Base-by-base conservation (phyloP, 2,797 vertebrate species). In the Galago senegalensis region DNA sequence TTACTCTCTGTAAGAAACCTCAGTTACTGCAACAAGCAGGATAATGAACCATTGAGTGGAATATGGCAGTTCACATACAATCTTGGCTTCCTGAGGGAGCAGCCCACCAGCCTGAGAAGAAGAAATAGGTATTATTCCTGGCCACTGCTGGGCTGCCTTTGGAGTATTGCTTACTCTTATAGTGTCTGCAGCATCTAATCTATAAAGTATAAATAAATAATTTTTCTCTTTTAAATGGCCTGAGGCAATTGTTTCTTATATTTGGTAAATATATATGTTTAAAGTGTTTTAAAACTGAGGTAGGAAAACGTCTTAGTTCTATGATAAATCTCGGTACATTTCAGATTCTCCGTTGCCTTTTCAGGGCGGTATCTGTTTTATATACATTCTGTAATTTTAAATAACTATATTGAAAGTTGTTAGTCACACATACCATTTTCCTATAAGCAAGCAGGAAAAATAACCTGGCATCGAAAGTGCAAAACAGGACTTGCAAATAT, bases 251-350 rank as follows among this genome's bases (percentile, higher is more conserved):
- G 23, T 84, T 87, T 94, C 34, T 85, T 67, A 61, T 12, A 86
- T 80, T 91, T 89, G 53, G 53, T n/a, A 83, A 79, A 25, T 43
- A 75, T 70, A 61, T 8, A 25, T 92, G 14, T 67, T 89, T 63
- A 87, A 95, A 85, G 23, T 7, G 63, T 93, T 85, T 84, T 92
- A 56, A 53, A 81, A 93, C 23, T 82, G 87, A 85, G 77, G 34
- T 93, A 85, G 53, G 34, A 90, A 40, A 86, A 25, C 34, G 4
- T 88, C 63, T 93, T 89, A 37, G 25, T 92, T 87, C 31, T 58
- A 34, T 43, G 37, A 40, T 67, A 91, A 73, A 77, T 58, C 40
- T 56, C 87, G 77, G 13, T 63, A 93, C 20, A 72, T 46, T 87
- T 83, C 60, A 83, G 43, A 65, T 2, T 72, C 13, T 89, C 34